Evolutionary conservation across 2,888 invertebrate genomes (phyloP), one percentile per base, ranked within the genome.

Genomic region (Meliscaeva auricollis): DNA sequence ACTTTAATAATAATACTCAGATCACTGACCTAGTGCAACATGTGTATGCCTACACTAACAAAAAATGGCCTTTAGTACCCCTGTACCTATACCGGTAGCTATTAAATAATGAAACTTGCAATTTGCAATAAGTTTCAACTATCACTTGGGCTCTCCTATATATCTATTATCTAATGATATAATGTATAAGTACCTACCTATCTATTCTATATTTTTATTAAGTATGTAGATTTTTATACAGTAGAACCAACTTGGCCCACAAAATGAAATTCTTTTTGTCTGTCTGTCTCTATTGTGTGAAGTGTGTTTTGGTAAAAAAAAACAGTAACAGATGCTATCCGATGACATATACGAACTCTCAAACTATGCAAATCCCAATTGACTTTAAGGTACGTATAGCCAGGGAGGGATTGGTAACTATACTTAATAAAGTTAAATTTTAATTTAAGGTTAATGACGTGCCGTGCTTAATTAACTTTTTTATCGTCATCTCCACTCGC

Each of bases 291-390:
- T n/a, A 35, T 11, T 35, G 7, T 7, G n/a, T n/a, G n/a, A n/a
- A n/a, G n/a, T n/a, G n/a, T n/a, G n/a, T n/a, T n/a, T n/a, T n/a
- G n/a, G n/a, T n/a, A n/a, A n/a, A n/a, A n/a, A 35, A 35, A 7
- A 35, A 6, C 35, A 35, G 35, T 35, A 35, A 7, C 35, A 35
- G 35, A 35, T 35, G 7, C 11, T 35, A 35, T 35, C 35, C 13
- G 46, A 13, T 58, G 64, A 38, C 79, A 79, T 54, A 22, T 68
- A n/a, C n/a, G 79, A 60, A 80, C 73, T 68, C 20, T 9, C 8
- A 32, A n/a, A n/a, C n/a, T 38, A 68, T 73, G 26, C 26, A 26
- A 26, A 26, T 26, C 2, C 26, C 26, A 26, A 3, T 26, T 26
- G 26, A n/a, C n/a, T n/a, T n/a, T n/a, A n/a, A n/a, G n/a, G n/a